Conservation (phyloP, 53 echinoderm and acorn worm species). For the Antedon mediterranea region DNA sequence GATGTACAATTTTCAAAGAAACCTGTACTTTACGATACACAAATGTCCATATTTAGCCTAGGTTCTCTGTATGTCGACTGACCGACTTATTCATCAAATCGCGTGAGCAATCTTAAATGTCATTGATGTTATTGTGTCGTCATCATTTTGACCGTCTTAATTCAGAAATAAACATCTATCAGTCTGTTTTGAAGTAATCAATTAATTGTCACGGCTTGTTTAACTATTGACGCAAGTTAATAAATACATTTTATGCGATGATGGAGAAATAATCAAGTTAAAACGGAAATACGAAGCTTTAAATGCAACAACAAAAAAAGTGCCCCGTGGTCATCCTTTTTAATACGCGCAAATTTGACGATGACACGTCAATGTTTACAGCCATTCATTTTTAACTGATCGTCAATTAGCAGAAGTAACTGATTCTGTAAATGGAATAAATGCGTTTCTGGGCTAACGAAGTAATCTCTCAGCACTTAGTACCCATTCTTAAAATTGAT, state of each 20-base stretch:
- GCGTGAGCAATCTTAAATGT: background rate
- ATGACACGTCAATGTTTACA: background rate
- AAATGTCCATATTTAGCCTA: background rate
- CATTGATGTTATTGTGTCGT: background rate
- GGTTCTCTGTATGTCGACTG: background rate
- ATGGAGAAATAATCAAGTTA: background rate
- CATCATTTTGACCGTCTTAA: background rate
- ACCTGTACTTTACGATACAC: no score
- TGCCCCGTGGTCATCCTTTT: background rate
- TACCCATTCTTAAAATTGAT: background rate
- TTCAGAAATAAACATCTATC: background rate
- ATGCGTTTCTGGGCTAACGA: no score
- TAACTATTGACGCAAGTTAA: background rate
- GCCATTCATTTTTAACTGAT: no score
- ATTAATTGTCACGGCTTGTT: background rate
- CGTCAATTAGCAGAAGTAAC: no score
- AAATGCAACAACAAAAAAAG: background rate
- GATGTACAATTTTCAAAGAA: no score
- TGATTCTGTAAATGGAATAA: no score
- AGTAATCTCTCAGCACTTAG: no score
- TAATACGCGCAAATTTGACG: background rate
- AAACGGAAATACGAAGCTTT: background rate
- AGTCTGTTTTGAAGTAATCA: background rate
- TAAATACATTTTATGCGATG: background rate
- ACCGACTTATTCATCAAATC: background rate